Base-by-base conservation (phyloP, 2,113 vertebrate species). In the Eulacestoma nigropectus region DNA sequence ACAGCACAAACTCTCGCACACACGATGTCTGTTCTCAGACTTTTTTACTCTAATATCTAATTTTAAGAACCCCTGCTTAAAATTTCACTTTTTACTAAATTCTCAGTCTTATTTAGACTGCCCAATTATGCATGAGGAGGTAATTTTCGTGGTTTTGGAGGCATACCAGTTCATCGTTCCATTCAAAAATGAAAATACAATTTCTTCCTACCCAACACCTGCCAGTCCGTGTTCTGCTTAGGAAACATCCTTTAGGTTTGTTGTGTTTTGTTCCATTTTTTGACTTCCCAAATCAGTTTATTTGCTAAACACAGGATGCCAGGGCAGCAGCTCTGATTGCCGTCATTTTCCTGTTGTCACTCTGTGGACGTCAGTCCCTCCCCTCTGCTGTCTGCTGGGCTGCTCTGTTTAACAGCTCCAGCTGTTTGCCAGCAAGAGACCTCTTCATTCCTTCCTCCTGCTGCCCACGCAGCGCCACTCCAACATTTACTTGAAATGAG, bases 221-320 rank as follows among this genome's bases (percentile, higher is more conserved):
- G 9, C 35, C 60, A 37, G 27, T 6, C 82, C 37, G 3, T 5
- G 4, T 18, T 13, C 42, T 20, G 19, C 27, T 46, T 25, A 32
- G 69, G 39, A 63, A 65, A 63, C 0, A 0, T 8, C 26, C 41
- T 49, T 52, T 6, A 6, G 5, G 8, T 47, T 70, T 47, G 19
- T 3, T 25, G 30, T 1, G 27, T 2, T 81, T 46, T 25, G 4
- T 46, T 44, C 11, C 12, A 18, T 39, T 73, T 89, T 56, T 44
- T 0, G 4, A 6, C 46, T 26, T 27, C 32, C 30, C 33, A 42
- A 19, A 35, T 16, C 8, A 30, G 33, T 60, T 73, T 50, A 16
- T 68, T 73, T 52, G 29, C 73, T n/a, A 20, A 64, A 12, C 26
- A 23, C 2, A 5, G 26, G 37, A 6, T 33, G 57, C 41, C 47